Conservation (phyloP, 2,113 vertebrate species). For the Xyliphius kryptos region DNA sequence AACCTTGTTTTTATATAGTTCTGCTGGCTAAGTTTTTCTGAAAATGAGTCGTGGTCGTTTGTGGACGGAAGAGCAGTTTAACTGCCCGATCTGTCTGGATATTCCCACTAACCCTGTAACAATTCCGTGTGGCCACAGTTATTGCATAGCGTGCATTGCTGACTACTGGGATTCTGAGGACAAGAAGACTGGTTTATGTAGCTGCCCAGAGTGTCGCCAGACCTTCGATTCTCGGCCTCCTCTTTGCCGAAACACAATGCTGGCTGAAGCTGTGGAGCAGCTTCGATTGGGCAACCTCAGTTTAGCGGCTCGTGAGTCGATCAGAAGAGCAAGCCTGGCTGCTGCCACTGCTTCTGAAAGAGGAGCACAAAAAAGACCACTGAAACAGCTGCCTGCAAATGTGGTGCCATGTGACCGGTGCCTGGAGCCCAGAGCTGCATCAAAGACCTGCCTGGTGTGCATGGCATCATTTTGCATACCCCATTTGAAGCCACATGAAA, state of each 20-base stretch:
- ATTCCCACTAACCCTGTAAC: slow-evolving; percentile 80
- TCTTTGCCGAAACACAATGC: slow-evolving; percentile 85
- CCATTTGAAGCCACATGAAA: slow-evolving; percentile 80
- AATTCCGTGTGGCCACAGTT: slow-evolving; percentile 88
- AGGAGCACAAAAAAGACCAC: slow-evolving; percentile 17
- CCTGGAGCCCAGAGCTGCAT: slow-evolving; percentile 60
- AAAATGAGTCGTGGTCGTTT: slow-evolving; percentile 56
- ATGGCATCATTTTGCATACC: slow-evolving; percentile 79
- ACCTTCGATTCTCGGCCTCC: slow-evolving; percentile 73
- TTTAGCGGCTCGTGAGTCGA: slow-evolving; percentile 50
- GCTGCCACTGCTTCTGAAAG: slow-evolving; percentile 20
- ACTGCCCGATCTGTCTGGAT: slow-evolving; percentile 86
- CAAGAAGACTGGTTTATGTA: slow-evolving; percentile 55
- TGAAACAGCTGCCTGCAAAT: slow-evolving; percentile 29
- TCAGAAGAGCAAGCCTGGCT: slow-evolving; percentile 45
- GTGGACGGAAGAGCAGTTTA: slow-evolving; percentile 78
- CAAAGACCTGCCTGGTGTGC: slow-evolving; percentile 79
- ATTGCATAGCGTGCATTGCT: slow-evolving; percentile 79
- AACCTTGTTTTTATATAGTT: not conserved
- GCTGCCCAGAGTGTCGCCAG: slow-evolving; percentile 84
- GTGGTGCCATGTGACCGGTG: slow-evolving; percentile 76
- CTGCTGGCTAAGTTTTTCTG: too few relatives aligned
- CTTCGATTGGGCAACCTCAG: slow-evolving; percentile 61
- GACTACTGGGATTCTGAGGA: slow-evolving; percentile 72
- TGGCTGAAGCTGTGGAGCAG: slow-evolving; percentile 81